Conservation (phyloP, 2,888 invertebrate genomes). For the Azorinus chamasolen region DNA sequence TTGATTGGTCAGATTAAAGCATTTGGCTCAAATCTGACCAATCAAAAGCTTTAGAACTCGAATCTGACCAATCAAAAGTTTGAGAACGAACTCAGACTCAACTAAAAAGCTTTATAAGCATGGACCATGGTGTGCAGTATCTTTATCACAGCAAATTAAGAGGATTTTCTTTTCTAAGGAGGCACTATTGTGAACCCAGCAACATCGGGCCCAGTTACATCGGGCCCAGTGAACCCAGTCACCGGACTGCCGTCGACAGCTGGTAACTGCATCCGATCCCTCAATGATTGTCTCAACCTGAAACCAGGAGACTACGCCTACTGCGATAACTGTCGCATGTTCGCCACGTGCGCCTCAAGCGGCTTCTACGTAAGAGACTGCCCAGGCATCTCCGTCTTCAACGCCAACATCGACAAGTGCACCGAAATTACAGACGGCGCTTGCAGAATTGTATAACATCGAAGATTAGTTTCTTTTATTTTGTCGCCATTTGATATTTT, state of each 20-base stretch:
- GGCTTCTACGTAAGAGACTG: slow-evolving; percentile 61
- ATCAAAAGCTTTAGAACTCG: too few species aligned
- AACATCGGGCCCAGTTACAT: slow-evolving; percentile 1
- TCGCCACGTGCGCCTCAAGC: slow-evolving; percentile 61
- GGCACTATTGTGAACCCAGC: too few species aligned
- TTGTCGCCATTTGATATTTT: too few species aligned
- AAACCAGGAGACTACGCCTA: slow-evolving; percentile 51
- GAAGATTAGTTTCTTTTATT: too few species aligned
- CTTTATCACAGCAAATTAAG: neutral
- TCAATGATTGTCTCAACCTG: slow-evolving; percentile 46
- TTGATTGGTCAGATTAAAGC: too few species aligned
- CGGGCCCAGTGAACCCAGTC: slow-evolving; percentile 6
- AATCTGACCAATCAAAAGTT: too few species aligned
- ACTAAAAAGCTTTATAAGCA: too few species aligned
- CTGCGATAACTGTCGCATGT: slow-evolving; percentile 57
- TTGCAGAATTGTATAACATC: too few species aligned
- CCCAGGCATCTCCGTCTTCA: slow-evolving; percentile 52
- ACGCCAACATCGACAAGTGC: slow-evolving; percentile 40
- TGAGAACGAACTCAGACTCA: too few species aligned
- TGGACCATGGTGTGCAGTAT: too few species aligned
- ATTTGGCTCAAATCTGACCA: too few species aligned
- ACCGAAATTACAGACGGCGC: slow-evolving; percentile 4
- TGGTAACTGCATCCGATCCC: slow-evolving; percentile 36
- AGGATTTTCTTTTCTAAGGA: neutral
- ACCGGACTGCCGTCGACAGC: slow-evolving; percentile 31